Conservation (phyloP, 2,113 vertebrate genomes). For the Raja brachyura region DNA sequence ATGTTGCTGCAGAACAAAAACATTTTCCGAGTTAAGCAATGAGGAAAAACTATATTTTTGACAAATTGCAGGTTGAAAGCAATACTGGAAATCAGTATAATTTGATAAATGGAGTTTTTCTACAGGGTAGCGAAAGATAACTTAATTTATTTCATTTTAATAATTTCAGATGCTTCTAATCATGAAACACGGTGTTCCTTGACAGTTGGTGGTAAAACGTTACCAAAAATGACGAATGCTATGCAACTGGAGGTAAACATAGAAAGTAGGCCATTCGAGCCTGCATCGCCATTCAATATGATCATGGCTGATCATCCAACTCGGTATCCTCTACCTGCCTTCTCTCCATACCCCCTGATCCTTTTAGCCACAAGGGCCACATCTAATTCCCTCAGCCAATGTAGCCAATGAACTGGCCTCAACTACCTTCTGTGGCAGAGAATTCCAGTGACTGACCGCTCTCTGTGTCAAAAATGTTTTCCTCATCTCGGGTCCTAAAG, state of each 20-base stretch:
- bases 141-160: conserved; percentile 14
- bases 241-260: conserved; percentile 74
- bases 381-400: too few relatives aligned
- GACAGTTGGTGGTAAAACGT: conserved; percentile 59
- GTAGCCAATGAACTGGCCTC: too few relatives aligned
- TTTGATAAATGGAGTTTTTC: neutral
- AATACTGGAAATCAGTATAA: neutral
- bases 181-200: conserved; percentile 52
- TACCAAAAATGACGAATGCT: conserved; percentile 68
- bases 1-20: neutral
- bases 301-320: too few relatives aligned
- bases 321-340: too few relatives aligned
- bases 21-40: neutral
- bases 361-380: too few relatives aligned
- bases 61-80: neutral
- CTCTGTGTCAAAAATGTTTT: too few relatives aligned
- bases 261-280: too few relatives aligned
- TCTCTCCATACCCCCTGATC: too few relatives aligned
- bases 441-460: too few relatives aligned
- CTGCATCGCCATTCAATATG: too few relatives aligned
- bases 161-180: conserved; percentile 47
- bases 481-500: too few relatives aligned
- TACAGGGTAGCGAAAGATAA: neutral
- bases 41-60: neutral
- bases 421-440: too few relatives aligned